Conservation (phyloP, 1,140 invertebrate genomes). For the Mamestra configurata region DNA sequence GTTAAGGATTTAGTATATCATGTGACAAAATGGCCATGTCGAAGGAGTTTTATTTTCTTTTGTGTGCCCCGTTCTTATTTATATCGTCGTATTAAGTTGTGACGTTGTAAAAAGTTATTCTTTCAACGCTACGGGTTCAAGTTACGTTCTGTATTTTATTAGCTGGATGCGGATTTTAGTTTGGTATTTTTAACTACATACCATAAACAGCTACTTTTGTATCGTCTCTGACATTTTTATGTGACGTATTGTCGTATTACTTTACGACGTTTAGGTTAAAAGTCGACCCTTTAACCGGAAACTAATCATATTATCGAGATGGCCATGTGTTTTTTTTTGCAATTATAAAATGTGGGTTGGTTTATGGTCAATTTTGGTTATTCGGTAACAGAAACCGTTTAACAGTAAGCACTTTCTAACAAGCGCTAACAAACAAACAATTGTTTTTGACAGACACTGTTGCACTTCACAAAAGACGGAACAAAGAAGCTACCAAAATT, state of each 20-base stretch:
- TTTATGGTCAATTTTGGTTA: not conserved
- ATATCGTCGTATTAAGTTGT: conserved; percentile 32
- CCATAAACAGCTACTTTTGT: not conserved
- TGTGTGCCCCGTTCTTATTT: not conserved
- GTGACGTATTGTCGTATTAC: not conserved
- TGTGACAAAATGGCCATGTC: conserved; percentile 27
- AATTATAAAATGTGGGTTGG: too few relatives aligned
- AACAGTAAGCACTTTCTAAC: too few relatives aligned
- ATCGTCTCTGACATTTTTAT: not conserved
- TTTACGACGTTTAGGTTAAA: not conserved
- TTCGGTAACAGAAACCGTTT: too few relatives aligned
- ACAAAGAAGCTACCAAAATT: conserved; percentile 1
- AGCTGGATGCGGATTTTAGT: not conserved
- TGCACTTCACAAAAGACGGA: conserved; percentile 5
- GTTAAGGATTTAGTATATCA: conserved; percentile 36
- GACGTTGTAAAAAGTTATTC: conserved; percentile 23
- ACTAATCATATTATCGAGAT: not conserved
- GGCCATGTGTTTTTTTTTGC: not conserved
- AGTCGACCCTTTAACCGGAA: not conserved
- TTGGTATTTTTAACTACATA: not conserved
- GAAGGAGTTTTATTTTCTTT: conserved; percentile 31
- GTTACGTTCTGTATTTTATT: conserved; percentile 21
- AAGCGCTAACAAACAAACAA: not conserved
- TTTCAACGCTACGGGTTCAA: conserved; percentile 18
- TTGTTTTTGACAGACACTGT: not conserved